Percentiles rank a stretch among this genome's conserved stretches.
phyloP scores from a whole-genome alignment of 2,888 invertebrate genomes.

The Abrostola tripartita region DNA sequence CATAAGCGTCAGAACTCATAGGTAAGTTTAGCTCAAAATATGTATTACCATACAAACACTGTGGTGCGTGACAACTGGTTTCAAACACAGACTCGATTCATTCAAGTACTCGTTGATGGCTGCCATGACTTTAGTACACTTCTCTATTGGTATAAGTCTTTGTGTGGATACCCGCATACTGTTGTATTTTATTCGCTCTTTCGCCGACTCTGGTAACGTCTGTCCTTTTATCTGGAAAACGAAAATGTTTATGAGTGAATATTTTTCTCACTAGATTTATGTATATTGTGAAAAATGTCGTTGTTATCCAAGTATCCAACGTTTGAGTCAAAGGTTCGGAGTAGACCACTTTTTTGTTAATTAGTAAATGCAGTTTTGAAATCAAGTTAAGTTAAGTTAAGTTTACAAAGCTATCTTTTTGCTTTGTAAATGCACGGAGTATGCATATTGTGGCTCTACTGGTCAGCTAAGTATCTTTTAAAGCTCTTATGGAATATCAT shows the following conservation, averaged over 20 bases:
- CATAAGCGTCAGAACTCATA: slow-evolving; percentile 28
- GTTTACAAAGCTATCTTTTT: no score
- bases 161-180: slow-evolving; percentile 79
- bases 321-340: no score
- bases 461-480: no score
- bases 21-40: slow-evolving; percentile 8
- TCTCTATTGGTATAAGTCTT: slow-evolving; percentile 63
- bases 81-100: slow-evolving; percentile 69
- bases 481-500: no score
- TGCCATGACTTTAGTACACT: slow-evolving; percentile 61
- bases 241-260: background rate
- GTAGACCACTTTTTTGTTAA: no score
- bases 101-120: slow-evolving; percentile 58
- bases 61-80: slow-evolving; percentile 71
- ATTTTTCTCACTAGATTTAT: no score
- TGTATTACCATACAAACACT: slow-evolving; percentile 73
- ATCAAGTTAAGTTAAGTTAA: no score
- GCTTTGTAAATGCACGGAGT: no score
- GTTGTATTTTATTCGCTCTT: slow-evolving; percentile 70
- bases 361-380: no score
- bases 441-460: no score
- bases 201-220: slow-evolving; percentile 67
- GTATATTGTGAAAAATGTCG: no score
- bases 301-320: no score
- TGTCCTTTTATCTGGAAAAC: slow-evolving; percentile 66